Evolutionary conservation across 53 echinoderm and acorn worm species (phyloP).

Genomic region (Actinopyga echinites): DNA sequence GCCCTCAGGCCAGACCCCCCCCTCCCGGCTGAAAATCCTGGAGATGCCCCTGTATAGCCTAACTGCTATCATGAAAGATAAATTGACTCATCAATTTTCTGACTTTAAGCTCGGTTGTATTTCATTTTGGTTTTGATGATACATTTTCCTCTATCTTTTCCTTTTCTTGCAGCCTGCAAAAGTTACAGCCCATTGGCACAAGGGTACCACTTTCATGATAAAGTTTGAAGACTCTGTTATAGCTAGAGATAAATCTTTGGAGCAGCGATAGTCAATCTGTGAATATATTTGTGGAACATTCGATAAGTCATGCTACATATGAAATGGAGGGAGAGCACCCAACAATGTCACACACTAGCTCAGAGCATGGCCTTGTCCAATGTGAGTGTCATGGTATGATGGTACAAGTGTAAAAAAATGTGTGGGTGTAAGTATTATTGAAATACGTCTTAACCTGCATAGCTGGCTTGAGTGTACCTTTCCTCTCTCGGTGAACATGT

Average conservation of each 20-base stretch:
- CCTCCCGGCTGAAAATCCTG: too few relatives aligned
- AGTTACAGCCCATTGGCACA: conserved; percentile 99
- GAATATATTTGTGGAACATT: too few relatives aligned
- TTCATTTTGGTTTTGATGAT: neutral
- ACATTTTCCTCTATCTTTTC: neutral
- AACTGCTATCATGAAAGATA: too few relatives aligned
- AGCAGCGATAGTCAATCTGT: conserved; percentile 67
- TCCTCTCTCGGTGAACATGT: too few relatives aligned
- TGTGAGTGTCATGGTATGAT: neutral
- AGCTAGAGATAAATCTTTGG: conserved; percentile 92
- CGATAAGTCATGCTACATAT: neutral
- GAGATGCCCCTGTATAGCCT: too few relatives aligned
- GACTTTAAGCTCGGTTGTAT: too few relatives aligned
- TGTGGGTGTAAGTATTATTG: too few relatives aligned
- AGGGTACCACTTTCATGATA: conserved; percentile 99
- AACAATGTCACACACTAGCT: neutral
- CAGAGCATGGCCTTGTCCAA: neutral
- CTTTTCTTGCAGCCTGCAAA: conserved; percentile 78
- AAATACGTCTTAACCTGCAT: too few relatives aligned
- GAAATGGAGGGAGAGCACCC: neutral
- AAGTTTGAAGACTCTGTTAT: conserved; percentile 99
- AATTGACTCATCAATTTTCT: too few relatives aligned
- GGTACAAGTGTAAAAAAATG: too few relatives aligned
- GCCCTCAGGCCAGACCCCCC: too few relatives aligned
- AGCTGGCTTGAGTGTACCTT: too few relatives aligned